A percentile compares a stretch with the other conserved stretches of the same genome.
phyloP scores from a whole-genome alignment of 2,888 invertebrate species.

The Orthosia cruda region DNA sequence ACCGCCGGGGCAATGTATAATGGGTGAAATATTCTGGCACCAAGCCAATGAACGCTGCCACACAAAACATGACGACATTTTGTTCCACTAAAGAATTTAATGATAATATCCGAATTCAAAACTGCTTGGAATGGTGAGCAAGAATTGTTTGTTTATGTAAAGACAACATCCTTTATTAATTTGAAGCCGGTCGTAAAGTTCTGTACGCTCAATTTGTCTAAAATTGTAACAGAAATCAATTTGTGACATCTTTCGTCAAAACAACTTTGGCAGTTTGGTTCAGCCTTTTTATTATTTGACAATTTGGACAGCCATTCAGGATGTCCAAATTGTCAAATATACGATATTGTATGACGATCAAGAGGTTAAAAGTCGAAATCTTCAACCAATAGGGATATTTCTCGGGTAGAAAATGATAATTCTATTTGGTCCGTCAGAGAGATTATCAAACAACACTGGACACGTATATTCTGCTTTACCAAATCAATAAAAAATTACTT shows the following conservation, averaged over 20 bases:
- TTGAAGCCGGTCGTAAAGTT: constrained; percentile 17
- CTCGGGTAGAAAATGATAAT: too few relatives aligned
- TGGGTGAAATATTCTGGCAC: constrained; percentile 86
- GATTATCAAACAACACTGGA: too few relatives aligned
- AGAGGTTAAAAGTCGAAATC: not conserved
- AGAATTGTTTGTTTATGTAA: constrained; percentile 45
- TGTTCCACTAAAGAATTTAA: constrained; percentile 74
- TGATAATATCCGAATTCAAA: constrained; percentile 66
- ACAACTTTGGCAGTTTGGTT: constrained; percentile 3
- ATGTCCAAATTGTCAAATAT: constrained; percentile 13
- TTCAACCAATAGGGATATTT: not conserved
- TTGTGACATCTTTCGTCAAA: not conserved
- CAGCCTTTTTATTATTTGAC: too few relatives aligned
- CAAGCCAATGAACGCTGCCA: constrained; percentile 81
- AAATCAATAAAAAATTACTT: too few relatives aligned
- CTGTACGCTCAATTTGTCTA: constrained; percentile 5
- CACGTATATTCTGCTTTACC: too few relatives aligned
- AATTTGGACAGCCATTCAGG: too few relatives aligned
- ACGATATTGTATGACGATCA: not conserved
- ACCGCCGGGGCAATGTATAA: constrained; percentile 80
- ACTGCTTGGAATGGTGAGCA: constrained; percentile 32
- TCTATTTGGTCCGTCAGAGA: too few relatives aligned
- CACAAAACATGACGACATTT: constrained; percentile 79
- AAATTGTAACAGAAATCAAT: not conserved
- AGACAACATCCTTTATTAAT: constrained; percentile 35